Evolutionary conservation across 2,888 invertebrate genomes (phyloP).

Genomic region (Diarsia brunnea): DNA sequence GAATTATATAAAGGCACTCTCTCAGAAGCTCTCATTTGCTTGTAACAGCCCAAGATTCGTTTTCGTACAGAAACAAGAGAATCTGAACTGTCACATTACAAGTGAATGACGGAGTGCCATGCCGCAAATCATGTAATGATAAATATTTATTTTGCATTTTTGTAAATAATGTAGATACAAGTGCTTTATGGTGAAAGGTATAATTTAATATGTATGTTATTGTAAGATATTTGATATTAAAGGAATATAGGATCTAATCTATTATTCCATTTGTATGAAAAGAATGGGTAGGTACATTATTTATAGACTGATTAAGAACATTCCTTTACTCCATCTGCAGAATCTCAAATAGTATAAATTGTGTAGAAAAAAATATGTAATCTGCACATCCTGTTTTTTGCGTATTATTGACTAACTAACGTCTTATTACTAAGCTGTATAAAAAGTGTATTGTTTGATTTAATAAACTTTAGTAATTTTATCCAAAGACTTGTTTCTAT

Average conservation of each 20-base stretch:
- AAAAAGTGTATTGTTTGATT: conserved; percentile 49
- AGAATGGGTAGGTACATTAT: conserved; percentile 31
- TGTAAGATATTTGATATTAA: conserved; percentile 40
- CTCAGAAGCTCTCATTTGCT: background rate
- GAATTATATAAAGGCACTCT: background rate
- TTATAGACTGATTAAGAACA: conserved; percentile 69
- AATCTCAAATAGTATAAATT: conserved; percentile 50
- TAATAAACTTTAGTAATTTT: conserved; percentile 52
- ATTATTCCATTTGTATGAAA: conserved; percentile 18
- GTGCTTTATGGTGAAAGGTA: conserved; percentile 14
- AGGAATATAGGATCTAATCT: background rate
- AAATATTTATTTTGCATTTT: background rate
- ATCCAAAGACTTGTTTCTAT: conserved; percentile 30
- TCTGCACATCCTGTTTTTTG: conserved; percentile 3
- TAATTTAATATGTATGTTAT: conserved; percentile 23
- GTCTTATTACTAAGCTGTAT: conserved; percentile 21
- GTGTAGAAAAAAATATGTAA: conserved; percentile 11
- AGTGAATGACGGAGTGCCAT: background rate
- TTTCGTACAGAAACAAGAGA: background rate
- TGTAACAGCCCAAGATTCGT: background rate
- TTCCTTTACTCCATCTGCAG: conserved; percentile 58
- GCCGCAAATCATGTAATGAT: background rate
- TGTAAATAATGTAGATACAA: conserved; percentile 9
- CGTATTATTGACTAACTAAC: conserved; percentile 23
- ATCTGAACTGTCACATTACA: background rate